phyloP scores from a whole-genome alignment of 2,888 invertebrate genomes.

The Folsomia manolachei region DNA sequence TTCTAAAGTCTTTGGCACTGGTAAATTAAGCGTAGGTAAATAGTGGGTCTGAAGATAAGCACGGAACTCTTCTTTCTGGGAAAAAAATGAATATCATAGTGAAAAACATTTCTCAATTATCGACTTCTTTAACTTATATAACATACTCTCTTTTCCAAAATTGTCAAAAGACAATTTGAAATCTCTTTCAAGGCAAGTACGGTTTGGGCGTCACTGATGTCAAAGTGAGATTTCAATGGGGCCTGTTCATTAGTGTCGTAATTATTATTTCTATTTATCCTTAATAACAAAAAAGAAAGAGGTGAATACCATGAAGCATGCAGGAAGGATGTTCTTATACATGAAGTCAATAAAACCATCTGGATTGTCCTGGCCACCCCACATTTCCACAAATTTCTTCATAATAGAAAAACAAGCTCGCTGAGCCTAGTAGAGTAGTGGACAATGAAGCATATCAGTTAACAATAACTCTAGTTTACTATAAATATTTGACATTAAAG shows the following conservation, averaged over 20 bases:
- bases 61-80: slow-evolving; percentile 56
- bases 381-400: slow-evolving; percentile 56
- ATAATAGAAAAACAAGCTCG: slow-evolving; percentile 58
- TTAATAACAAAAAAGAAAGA: too few species aligned
- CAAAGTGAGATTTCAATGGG: slow-evolving; percentile 58
- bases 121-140: not conserved
- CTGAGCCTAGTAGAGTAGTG: slow-evolving; percentile 58
- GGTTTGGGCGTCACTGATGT: slow-evolving; percentile 58
- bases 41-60: slow-evolving; percentile 55
- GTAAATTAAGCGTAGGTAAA: slow-evolving; percentile 55
- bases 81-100: slow-evolving; percentile 13
- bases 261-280: too few species aligned
- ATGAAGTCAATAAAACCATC: slow-evolving; percentile 58
- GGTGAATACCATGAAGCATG: slow-evolving; percentile 59
- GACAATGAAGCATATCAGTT: not conserved
- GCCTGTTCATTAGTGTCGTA: too few species aligned
- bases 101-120: not conserved
- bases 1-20: slow-evolving; percentile 54
- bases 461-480: not conserved
- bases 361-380: slow-evolving; percentile 56
- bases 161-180: slow-evolving; percentile 52
- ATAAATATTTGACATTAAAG: not conserved
- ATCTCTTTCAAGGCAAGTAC: slow-evolving; percentile 54
- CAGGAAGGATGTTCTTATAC: slow-evolving; percentile 58
- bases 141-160: slow-evolving; percentile 52